Percentiles rank a stretch among this genome's conserved stretches.
Evolutionary conservation across 2,888 invertebrate genomes (phyloP).

Genomic region (Rhagonycha lutea): DNA sequence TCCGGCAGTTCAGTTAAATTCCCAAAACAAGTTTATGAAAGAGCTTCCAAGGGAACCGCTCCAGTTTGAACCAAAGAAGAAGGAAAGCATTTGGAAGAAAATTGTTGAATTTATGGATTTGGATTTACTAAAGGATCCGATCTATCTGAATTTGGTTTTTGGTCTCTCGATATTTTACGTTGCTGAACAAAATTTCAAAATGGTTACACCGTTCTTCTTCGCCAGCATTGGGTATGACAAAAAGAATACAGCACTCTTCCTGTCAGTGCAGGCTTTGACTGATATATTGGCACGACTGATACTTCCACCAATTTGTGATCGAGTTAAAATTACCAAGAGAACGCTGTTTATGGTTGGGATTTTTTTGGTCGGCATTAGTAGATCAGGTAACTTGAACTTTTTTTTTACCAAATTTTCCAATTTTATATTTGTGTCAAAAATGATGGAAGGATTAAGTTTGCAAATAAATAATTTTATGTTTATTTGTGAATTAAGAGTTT

Average conservation of each 20-base stretch:
- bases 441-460: not conserved
- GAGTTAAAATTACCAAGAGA: conserved; percentile 66
- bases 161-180: conserved; percentile 76
- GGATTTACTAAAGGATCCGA: conserved; percentile 72
- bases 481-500: not conserved
- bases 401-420: not conserved
- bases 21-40: conserved; percentile 44
- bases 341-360: conserved; percentile 73
- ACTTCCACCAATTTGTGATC: conserved; percentile 75
- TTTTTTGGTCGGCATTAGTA: conserved; percentile 70
- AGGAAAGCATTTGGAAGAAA: conserved; percentile 48
- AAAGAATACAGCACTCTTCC: conserved; percentile 71
- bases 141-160: conserved; percentile 72
- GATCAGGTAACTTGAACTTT: conserved; percentile 66
- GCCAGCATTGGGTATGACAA: conserved; percentile 65
- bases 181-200: conserved; percentile 75
- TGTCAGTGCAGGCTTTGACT: conserved; percentile 75
- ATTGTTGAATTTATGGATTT: conserved; percentile 71
- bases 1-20: conserved; percentile 49
- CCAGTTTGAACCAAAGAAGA: conserved; percentile 39
- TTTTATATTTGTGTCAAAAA: not conserved
- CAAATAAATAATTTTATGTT: not conserved
- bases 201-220: conserved; percentile 73
- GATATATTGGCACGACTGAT: conserved; percentile 75
- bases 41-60: conserved; percentile 40